Evolutionary conservation across 2,888 invertebrate genomes (phyloP), one percentile per base, ranked within the genome.

Genomic region (Agrilus mali): DNA sequence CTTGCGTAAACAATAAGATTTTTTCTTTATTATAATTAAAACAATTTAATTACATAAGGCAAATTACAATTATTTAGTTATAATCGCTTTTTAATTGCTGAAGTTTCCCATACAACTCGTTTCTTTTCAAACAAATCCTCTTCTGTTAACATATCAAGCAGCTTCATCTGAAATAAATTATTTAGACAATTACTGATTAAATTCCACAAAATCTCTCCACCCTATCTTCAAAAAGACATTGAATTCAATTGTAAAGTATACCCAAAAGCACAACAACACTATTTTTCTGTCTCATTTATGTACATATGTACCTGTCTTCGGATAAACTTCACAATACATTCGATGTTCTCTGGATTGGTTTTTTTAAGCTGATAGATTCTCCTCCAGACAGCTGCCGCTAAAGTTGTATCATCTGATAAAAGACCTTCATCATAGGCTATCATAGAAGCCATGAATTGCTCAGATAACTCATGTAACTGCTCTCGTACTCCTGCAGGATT

Each of bases 391-490:
- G 90, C 86, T 16, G 78, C 79, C 27, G 93, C 90, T 50, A 94
- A 63, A 6, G 81, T 69, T 55, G 71, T 77, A 60, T 94, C 94
- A 59, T 83, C 78, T 12, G 73, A 72, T 53, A 78, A 68, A 13
- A 92, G 64, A 3, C 92, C 93, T 71, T 93, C 92, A 64, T 94
- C 93, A 58, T 92, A 93, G 1, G 78, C 77, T 46, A 92, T 76
- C 12, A 93, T 60, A 6, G 86, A 79, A 1, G 89, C 89, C 67
- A 87, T 83, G 61, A 93, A 86, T 58, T 90, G 86, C 53, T 85
- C 76, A 1, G 80, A 80, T 16, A 90, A 63, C 42, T 77, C 74
- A 31, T 70, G 54, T 1, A 87, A 69, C 64, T 86, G 82, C 44
- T 73, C 70, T 44, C 73, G 73, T 17, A 80, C 75, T 49, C 74